A percentile compares a stretch with the other conserved stretches of the same genome.
phyloP scores from a whole-genome alignment of 2,888 invertebrate species.

The Orgyia antiqua region DNA sequence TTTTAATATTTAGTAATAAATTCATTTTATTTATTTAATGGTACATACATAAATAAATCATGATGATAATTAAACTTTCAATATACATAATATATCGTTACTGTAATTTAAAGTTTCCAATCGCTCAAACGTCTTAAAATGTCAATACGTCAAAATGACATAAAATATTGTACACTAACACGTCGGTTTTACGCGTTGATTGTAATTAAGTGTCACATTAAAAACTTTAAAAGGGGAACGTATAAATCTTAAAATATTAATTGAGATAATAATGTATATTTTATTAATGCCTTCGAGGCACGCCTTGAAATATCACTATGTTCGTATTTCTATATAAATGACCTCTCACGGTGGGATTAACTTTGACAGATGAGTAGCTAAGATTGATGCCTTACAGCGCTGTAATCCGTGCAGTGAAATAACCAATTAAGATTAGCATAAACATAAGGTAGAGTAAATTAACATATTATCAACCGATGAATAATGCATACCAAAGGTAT shows the following conservation, averaged over 20 bases:
- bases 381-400: slow-evolving; percentile 47
- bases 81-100: too few species aligned
- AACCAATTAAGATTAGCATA: slow-evolving; percentile 75
- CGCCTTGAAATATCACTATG: slow-evolving; percentile 30
- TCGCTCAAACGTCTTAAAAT: slow-evolving; percentile 24
- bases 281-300: slow-evolving; percentile 33
- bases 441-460: slow-evolving; percentile 69
- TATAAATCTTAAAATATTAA: slow-evolving; percentile 49
- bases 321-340: slow-evolving; percentile 29
- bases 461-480: slow-evolving; percentile 65
- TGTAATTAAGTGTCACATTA: slow-evolving; percentile 45
- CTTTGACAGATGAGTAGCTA: slow-evolving; percentile 51
- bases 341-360: slow-evolving; percentile 39
- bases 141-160: slow-evolving; percentile 33
- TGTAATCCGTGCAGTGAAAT: slow-evolving; percentile 63
- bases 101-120: too few species aligned
- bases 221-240: slow-evolving; percentile 42
- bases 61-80: too few species aligned
- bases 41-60: too few species aligned
- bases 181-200: slow-evolving; percentile 33
- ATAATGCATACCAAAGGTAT: slow-evolving; percentile 57
- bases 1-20: too few species aligned
- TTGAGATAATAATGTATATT: slow-evolving; percentile 53
- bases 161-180: slow-evolving; percentile 24
- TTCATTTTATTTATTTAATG: too few species aligned